Evolutionary conservation across 2,888 invertebrate genomes (phyloP).

Genomic region (Drosophila aldrichi): DNA sequence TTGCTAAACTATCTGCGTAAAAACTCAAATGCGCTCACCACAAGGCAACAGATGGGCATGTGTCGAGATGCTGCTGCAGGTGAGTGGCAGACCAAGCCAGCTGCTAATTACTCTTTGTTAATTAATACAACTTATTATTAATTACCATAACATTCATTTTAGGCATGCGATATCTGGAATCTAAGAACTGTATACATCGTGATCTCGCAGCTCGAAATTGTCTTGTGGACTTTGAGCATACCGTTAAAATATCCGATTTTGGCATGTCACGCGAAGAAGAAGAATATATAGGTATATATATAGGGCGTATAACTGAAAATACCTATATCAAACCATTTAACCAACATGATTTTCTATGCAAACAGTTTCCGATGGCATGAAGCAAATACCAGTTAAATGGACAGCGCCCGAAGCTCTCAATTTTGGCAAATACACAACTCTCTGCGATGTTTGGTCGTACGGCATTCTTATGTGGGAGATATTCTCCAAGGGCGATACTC

Average conservation of each 20-base stretch:
- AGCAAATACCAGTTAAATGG: constrained; percentile 99
- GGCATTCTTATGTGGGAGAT: constrained; percentile 99
- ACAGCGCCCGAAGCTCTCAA: constrained; percentile 98
- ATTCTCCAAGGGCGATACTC: constrained; percentile 96
- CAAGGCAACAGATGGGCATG: constrained; percentile 92
- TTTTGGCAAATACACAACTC: constrained; percentile 97
- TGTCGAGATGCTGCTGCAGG: constrained; percentile 97
- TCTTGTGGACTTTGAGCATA: constrained; percentile 90
- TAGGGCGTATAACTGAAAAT: not conserved
- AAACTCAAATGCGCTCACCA: constrained; percentile 89
- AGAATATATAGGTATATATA: constrained; percentile 90
- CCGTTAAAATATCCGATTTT: constrained; percentile 98
- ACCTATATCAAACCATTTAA: not conserved
- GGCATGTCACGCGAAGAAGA: constrained; percentile 99
- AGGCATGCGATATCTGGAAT: constrained; percentile 96
- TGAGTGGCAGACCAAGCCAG: constrained; percentile 39
- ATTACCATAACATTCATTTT: not conserved
- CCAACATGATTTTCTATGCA: not conserved
- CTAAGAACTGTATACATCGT: constrained; percentile 97
- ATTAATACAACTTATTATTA: not conserved
- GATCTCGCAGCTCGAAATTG: constrained; percentile 98
- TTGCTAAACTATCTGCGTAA: constrained; percentile 94
- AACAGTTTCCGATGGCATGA: constrained; percentile 97
- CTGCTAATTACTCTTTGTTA: not conserved
- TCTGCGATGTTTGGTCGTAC: constrained; percentile 99